Base-by-base conservation (phyloP, 2,888 invertebrate genomes). In the Tridacna gigas region DNA sequence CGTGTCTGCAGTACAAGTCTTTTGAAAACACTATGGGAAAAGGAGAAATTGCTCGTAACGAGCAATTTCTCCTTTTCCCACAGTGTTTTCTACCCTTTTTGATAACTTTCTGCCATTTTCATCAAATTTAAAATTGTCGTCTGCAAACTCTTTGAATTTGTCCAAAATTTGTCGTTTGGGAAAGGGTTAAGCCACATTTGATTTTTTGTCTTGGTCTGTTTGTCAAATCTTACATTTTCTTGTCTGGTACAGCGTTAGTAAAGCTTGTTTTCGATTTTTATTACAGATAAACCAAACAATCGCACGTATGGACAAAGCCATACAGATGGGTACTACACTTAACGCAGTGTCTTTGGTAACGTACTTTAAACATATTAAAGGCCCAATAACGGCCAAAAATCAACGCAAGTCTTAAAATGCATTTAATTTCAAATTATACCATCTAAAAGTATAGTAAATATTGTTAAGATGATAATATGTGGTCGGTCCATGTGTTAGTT, bases 241-340 rank as follows among this genome's bases (percentile, higher is more conserved):
- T 37, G 37, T 37, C 37, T 37, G 37, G 7, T 37, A 37, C n/a
- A 7, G 37, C 37, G 3, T 37, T 4, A 37, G 37, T 37, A 37
- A 37, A 37, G 37, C 37, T 37, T 37, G 37, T 37, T 37, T 37
- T 37, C 37, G 37, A 56, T 56, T 5, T 56, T 5, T 56, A 56
- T 75, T 74, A 22, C 67, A 83, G 83, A 66, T 83, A n/a, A 26
- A 65, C 15, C 79, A 83, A 65, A 73, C 79, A 4, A 83, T 79
- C n/a, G 76, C 13, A 7, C 37, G 83, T 15, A 88, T 94, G 91
- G 86, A 88, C 74, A 87, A 86, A 63, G 94, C 93, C 2, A 91
- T 94, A 20, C 77, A 86, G 28, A 74, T 86, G 48, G 88, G 89
- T 20, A 85, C 90, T 22, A 91, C 92, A 2, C 67, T 80, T 20